phyloP scores from a whole-genome alignment of 1,140 invertebrate genomes.

The Paraescarpia echinospica region DNA sequence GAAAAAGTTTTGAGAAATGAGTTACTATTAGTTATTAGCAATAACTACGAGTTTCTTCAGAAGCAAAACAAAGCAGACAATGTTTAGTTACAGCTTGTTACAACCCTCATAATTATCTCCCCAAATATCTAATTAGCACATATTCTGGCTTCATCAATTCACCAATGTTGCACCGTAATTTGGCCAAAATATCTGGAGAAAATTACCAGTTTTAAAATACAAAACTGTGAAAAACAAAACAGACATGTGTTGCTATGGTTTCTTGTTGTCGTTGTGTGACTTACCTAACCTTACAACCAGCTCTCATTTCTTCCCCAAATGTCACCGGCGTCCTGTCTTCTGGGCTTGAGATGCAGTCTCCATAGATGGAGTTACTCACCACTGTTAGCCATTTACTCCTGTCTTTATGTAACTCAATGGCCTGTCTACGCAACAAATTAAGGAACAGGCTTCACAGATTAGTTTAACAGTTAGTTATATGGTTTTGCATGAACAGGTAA shows the following conservation, averaged over 20 bases:
- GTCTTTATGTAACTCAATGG: slow-evolving; percentile 16
- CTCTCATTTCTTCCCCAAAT: slow-evolving; percentile 44
- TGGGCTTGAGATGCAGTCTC: slow-evolving; percentile 37
- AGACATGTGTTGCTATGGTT: neutral
- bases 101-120: neutral
- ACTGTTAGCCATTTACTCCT: slow-evolving; percentile 35
- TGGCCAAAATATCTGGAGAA: neutral
- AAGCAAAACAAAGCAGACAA: neutral
- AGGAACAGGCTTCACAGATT: neutral
- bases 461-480: neutral
- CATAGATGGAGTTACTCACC: slow-evolving; percentile 34
- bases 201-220: no score
- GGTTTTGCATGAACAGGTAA: neutral
- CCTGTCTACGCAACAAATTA: slow-evolving; percentile 6
- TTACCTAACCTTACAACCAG: slow-evolving; percentile 48
- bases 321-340: slow-evolving; percentile 35
- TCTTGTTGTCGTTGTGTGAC: neutral
- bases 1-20: no score
- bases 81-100: neutral
- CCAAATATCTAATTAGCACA: neutral
- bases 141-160: neutral
- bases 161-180: neutral
- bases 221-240: neutral
- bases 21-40: no score
- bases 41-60: no score